phyloP scores from a whole-genome alignment of 2,113 vertebrate genomes.

The Hiodon tergisus region DNA sequence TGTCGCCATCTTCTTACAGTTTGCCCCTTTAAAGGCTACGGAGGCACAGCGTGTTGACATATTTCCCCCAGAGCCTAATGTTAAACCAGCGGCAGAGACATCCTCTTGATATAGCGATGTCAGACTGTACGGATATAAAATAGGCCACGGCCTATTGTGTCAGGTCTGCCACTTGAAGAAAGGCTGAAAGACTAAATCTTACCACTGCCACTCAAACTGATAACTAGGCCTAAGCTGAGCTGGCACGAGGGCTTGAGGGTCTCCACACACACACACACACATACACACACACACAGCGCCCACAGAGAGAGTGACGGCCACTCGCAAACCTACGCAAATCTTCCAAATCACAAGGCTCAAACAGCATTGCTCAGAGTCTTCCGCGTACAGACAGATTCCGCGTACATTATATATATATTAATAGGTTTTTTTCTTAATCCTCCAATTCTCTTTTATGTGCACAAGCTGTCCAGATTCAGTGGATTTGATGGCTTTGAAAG shows the following conservation, averaged over 20 bases:
- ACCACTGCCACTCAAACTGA: not conserved
- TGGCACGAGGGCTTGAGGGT: not conserved
- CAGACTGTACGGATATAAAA: not conserved
- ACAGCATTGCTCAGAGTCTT: too few relatives aligned
- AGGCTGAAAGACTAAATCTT: slow-evolving; percentile 8
- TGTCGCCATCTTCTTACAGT: not conserved
- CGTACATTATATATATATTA: too few relatives aligned
- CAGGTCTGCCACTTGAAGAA: slow-evolving; percentile 3
- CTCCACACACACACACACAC: not conserved
- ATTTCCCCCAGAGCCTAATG: not conserved
- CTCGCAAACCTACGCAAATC: not conserved
- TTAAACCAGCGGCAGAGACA: not conserved
- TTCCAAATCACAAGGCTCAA: too few relatives aligned
- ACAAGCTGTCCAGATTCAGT: too few relatives aligned
- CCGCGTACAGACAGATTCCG: too few relatives aligned
- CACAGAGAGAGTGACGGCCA: not conserved
- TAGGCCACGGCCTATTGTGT: slow-evolving; percentile 11
- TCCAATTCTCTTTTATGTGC: too few relatives aligned
- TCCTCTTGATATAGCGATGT: not conserved
- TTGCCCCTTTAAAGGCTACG: not conserved
- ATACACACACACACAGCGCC: too few relatives aligned
- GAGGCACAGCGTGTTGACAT: not conserved
- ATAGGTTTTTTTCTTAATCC: too few relatives aligned
- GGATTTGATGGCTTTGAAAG: too few relatives aligned
- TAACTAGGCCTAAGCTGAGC: slow-evolving; percentile 1